phyloP scores from a whole-genome alignment of 2,888 invertebrate genomes.

The Drosophila nr. medialis region DNA sequence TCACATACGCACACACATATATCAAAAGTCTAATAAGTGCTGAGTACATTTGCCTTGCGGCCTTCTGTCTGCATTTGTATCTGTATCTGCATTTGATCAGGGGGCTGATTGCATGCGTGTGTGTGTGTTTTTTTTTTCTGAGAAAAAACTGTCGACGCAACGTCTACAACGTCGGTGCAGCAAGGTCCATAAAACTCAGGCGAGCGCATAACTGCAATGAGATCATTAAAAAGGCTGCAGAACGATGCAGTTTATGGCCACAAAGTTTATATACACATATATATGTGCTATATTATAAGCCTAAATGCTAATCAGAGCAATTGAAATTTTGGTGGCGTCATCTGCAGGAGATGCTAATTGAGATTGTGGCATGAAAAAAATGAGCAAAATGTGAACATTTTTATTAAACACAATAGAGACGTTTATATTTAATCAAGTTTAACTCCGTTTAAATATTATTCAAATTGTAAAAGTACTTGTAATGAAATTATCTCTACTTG shows the following conservation, averaged over 20 bases:
- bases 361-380: background rate
- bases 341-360: background rate
- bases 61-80: slow-evolving; percentile 22
- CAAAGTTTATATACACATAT: slow-evolving; percentile 35
- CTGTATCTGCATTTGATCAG: slow-evolving; percentile 33
- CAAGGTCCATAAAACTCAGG: slow-evolving; percentile 66
- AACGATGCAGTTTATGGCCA: slow-evolving; percentile 63
- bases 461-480: no score
- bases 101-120: slow-evolving; percentile 45
- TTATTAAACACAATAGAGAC: background rate
- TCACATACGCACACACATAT: slow-evolving; percentile 33
- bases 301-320: slow-evolving; percentile 13
- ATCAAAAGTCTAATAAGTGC: slow-evolving; percentile 73
- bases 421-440: background rate
- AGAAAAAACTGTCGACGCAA: slow-evolving; percentile 83
- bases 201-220: slow-evolving; percentile 71
- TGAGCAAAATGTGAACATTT: background rate
- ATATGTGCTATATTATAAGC: background rate
- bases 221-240: slow-evolving; percentile 71
- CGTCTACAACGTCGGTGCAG: slow-evolving; percentile 71
- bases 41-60: slow-evolving; percentile 41
- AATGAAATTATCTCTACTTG: background rate
- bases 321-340: slow-evolving; percentile 19
- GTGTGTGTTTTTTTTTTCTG: slow-evolving; percentile 60
- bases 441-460: background rate